A percentile compares a stretch with the other conserved stretches of the same genome.
Conservation (phyloP, 1,140 invertebrate species). For the Trichonephila clavipes region DNA sequence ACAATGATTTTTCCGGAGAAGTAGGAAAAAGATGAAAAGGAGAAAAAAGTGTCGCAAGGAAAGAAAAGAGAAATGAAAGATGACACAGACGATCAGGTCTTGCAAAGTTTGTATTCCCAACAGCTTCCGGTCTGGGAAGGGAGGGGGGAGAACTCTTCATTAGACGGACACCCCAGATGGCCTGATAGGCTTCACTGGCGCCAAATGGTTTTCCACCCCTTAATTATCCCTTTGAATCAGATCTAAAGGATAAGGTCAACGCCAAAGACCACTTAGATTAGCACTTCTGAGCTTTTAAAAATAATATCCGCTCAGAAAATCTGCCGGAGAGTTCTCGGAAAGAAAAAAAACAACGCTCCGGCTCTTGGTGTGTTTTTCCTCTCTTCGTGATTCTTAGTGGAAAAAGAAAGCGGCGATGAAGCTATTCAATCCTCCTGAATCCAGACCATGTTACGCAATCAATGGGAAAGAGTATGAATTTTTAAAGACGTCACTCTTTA, state of each 20-base stretch:
- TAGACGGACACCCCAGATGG: slow-evolving; percentile 48
- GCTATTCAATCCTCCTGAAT: neutral
- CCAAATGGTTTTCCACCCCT: slow-evolving; percentile 52
- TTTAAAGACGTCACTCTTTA: neutral
- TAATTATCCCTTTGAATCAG: slow-evolving; percentile 70
- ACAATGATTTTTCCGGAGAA: neutral
- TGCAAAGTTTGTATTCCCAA: slow-evolving; percentile 4
- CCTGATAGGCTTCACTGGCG: slow-evolving; percentile 59
- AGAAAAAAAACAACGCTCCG: neutral
- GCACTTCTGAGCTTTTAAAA: slow-evolving; percentile 58
- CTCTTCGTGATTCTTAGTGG: neutral
- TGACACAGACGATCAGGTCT: slow-evolving; percentile 37
- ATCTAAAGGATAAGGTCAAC: slow-evolving; percentile 56
- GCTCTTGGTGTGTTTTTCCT: neutral
- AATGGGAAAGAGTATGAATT: neutral
- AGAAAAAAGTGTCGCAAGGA: neutral
- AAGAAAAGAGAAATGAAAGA: slow-evolving; percentile 9
- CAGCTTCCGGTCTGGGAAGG: slow-evolving; percentile 14
- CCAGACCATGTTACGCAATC: neutral
- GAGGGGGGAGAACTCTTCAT: slow-evolving; percentile 14
- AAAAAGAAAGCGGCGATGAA: neutral
- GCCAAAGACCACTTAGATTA: slow-evolving; percentile 63
- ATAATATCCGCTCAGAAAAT: slow-evolving; percentile 22
- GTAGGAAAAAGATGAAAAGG: neutral
- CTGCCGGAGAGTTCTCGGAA: neutral